Evolutionary conservation across 2,113 vertebrate genomes (phyloP).

Genomic region (Calonectris borealis): DNA sequence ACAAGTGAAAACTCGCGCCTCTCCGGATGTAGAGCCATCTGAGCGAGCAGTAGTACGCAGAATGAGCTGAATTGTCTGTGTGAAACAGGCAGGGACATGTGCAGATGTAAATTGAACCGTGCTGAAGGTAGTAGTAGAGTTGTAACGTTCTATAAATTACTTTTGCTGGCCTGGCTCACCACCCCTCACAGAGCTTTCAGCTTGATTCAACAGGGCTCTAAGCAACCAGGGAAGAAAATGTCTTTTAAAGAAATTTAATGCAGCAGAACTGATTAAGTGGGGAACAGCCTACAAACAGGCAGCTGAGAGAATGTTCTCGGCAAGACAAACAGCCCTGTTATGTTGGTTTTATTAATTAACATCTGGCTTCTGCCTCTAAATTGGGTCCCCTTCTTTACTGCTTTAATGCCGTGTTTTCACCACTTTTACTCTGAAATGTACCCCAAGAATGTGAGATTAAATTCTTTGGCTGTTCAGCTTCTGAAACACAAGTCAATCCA

Average conservation of each 20-base stretch:
- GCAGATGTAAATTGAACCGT: constrained; percentile 14
- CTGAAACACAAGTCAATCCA: constrained; percentile 47
- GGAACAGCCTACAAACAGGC: constrained; percentile 60
- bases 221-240: constrained; percentile 60
- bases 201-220: constrained; percentile 55
- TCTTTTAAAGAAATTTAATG: constrained; percentile 69
- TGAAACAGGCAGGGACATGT: constrained; percentile 25
- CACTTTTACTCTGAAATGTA: constrained; percentile 48
- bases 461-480: constrained; percentile 33
- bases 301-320: constrained; percentile 52
- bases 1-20: background rate
- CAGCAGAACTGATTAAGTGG: constrained; percentile 67
- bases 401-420: constrained; percentile 50
- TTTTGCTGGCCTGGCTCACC: background rate
- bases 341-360: constrained; percentile 68
- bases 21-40: background rate
- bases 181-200: constrained; percentile 40
- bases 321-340: constrained; percentile 47
- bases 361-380: constrained; percentile 62
- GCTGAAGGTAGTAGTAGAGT: constrained; percentile 34
- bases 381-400: constrained; percentile 39
- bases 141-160: constrained; percentile 56
- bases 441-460: constrained; percentile 28
- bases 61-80: constrained; percentile 1
- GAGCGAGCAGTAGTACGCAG: background rate